A percentile compares a stretch with the other conserved stretches of the same genome.
Conservation (phyloP, 2,797 vertebrate genomes). For the Chelidonichthys spinosus region DNA sequence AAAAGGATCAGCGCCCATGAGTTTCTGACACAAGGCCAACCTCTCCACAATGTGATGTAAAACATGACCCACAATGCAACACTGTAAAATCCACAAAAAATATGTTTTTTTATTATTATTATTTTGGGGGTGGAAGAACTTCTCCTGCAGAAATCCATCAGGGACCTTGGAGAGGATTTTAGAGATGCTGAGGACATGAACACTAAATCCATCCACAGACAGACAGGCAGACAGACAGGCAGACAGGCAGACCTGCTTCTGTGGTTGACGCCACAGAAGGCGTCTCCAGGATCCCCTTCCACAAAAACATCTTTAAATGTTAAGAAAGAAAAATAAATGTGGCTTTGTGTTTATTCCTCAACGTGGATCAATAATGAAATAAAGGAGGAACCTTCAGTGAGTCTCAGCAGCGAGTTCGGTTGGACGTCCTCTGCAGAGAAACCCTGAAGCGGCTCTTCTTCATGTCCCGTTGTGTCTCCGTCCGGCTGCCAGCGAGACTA, state of each 20-base stretch:
- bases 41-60: background rate
- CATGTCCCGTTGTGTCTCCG: constrained; percentile 21
- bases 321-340: background rate
- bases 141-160: background rate
- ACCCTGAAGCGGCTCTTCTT: constrained; percentile 35
- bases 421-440: constrained; percentile 39
- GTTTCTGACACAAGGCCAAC: background rate
- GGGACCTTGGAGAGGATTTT: background rate
- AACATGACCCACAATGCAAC: constrained; percentile 8
- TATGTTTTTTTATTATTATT: background rate
- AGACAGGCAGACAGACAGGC: too few species aligned
- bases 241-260: too few species aligned
- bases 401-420: background rate
- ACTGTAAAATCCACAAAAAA: too few species aligned
- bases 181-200: background rate
- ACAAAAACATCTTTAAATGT: background rate
- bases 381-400: background rate
- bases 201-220: too few species aligned
- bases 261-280: too few species aligned
- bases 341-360: background rate
- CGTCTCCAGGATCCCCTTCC: too few species aligned
- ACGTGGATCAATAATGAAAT: background rate
- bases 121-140: background rate
- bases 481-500: constrained; percentile 6
- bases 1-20: too few species aligned